These are phyloP conservation scores for Zaprionus kolodkinae DNA, from an alignment of 1,140 invertebrate species.

Conservation along the genomic window DNA sequence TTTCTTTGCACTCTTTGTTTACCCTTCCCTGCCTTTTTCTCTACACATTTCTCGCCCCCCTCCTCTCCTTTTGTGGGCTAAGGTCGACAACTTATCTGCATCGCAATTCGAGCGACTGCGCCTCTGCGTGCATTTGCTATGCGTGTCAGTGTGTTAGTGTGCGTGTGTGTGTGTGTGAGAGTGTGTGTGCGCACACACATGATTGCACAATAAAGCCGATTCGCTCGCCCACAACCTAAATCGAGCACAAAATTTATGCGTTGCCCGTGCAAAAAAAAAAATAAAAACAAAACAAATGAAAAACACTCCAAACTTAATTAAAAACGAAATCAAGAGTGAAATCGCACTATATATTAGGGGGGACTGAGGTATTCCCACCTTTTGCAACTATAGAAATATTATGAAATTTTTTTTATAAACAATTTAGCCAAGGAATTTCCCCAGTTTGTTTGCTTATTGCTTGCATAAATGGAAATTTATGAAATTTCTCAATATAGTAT, in stretches of 20 bases:
- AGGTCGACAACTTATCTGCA: slow-evolving; percentile 79
- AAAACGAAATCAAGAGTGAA: slow-evolving; percentile 14
- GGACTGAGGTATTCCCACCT: background rate
- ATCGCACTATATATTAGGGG: background rate
- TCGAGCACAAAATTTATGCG: slow-evolving; percentile 74
- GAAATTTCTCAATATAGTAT: no score
- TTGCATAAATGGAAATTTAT: no score
- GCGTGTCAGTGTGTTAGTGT: slow-evolving; percentile 2
- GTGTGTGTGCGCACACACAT: slow-evolving; percentile 52
- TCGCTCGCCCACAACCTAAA: slow-evolving; percentile 58
- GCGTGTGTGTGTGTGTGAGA: slow-evolving; percentile 5
- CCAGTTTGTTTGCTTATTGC: no score
- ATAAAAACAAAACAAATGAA: slow-evolving; percentile 41
- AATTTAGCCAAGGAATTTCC: no score
- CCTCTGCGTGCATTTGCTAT: slow-evolving; percentile 5
- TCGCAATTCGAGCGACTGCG: slow-evolving; percentile 46
- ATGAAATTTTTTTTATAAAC: no score
- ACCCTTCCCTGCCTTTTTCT: background rate
- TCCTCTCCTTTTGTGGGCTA: slow-evolving; percentile 66
- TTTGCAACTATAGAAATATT: background rate
- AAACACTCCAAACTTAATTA: slow-evolving; percentile 46
- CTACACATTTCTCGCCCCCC: no score
- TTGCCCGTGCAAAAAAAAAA: slow-evolving; percentile 39
- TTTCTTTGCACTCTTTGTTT: slow-evolving; percentile 50
- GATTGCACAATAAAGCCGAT: slow-evolving; percentile 76